Percentiles rank a stretch among this genome's conserved stretches.
Conservation (phyloP, 2,113 vertebrate genomes). For the Danionella cerebrum region DNA sequence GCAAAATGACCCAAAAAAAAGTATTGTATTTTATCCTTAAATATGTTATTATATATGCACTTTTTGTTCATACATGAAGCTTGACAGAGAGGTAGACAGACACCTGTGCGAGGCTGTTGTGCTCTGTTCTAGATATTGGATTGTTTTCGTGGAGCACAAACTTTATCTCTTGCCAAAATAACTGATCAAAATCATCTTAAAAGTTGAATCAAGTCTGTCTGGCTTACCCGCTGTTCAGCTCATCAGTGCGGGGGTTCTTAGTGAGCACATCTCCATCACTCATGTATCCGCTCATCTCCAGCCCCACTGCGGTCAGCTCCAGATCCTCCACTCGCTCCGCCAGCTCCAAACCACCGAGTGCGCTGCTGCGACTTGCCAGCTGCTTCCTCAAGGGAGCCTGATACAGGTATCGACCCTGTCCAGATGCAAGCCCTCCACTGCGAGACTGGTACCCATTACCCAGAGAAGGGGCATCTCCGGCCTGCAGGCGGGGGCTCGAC, state of each 20-base stretch:
- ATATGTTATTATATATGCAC: too few relatives aligned
- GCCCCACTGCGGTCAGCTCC: conserved; percentile 68
- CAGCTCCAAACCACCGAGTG: conserved; percentile 70
- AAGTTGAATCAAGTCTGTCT: too few relatives aligned
- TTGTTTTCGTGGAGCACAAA: too few relatives aligned
- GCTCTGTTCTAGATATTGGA: too few relatives aligned
- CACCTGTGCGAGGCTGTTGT: too few relatives aligned
- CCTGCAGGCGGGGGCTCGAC: conserved; percentile 91
- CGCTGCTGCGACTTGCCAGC: conserved; percentile 71
- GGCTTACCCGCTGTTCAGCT: conserved; percentile 88
- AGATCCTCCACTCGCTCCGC: conserved; percentile 74
- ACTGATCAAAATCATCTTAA: too few relatives aligned
- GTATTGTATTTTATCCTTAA: too few relatives aligned
- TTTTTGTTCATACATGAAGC: too few relatives aligned
- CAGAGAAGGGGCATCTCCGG: conserved; percentile 84
- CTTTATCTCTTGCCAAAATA: too few relatives aligned
- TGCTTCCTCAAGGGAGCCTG: conserved; percentile 77
- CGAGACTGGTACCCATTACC: conserved; percentile 78
- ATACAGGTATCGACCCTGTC: conserved; percentile 78
- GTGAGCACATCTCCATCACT: conserved; percentile 91
- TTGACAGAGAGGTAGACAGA: too few relatives aligned
- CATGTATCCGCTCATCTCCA: conserved; percentile 90
- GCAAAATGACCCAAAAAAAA: too few relatives aligned
- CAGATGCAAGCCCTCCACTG: conserved; percentile 60
- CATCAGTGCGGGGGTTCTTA: conserved; percentile 85